Base-by-base conservation (phyloP, 2,113 vertebrate genomes). In the Gnathonemus echidnorhynchus region DNA sequence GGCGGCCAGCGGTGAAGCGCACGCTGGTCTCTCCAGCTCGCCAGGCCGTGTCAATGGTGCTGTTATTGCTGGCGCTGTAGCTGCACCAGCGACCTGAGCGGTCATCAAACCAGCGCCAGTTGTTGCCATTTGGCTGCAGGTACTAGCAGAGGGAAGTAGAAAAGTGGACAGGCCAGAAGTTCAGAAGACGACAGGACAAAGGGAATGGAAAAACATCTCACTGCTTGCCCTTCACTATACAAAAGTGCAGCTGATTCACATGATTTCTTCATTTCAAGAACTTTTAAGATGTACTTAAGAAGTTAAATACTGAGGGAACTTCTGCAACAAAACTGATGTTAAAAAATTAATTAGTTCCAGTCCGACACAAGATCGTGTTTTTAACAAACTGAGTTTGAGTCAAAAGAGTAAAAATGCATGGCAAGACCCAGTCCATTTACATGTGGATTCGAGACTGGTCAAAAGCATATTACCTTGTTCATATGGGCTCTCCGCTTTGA, bases 31-130 rank as follows among this genome's bases (percentile, higher is more conserved):
- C 98, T 48, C 97, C 98, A 1, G 97, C 97, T 84, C 97, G 96
- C 98, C 98, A 98, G 0, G 98, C 97, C 0, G 97, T 96, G 93
- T 98, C 98, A 56, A 98, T 98, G 80, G 98, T 98, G 90, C 97
- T 98, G 92, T 98, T 98, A 94, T 98, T 98, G 92, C 97, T 97
- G 52, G 97, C 97, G 86, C 97, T 98, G 91, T 98, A 98, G 94
- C 97, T 98, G 95, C 98, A 98, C 98, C 98, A 98, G 90, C 98
- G 97, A 11, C 98, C 98, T 8, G 97, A 98, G 56, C 97, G 97
- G 92, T 98, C 98, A 94, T 98, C 98, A 95, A 98, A 98, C 98
- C 98, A 98, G 83, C 98, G 96, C 98, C 98, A 98, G 91, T 98
- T 98, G 93, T 98, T 98, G 11, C 96, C 97, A 93, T 97, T 98